Evolutionary conservation across 92 coral and sea anemone genomes (phyloP), one percentile per base, ranked within the genome.

Genomic region (Phenganax stokvisi): DNA sequence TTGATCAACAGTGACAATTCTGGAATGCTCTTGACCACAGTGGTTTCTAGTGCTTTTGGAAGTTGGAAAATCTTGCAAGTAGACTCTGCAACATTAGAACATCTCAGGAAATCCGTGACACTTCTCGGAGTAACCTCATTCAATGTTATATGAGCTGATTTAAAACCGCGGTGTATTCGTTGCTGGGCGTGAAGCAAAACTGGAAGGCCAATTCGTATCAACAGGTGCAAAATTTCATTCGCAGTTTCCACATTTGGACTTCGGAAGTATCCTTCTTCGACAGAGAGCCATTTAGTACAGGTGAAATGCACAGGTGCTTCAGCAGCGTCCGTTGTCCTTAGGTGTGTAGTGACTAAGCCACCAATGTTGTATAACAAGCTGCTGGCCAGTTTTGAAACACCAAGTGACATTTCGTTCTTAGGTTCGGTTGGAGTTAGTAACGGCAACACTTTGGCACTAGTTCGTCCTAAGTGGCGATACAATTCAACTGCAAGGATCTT

Each of bases 191-290:
- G 73, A 62, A 91, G 92, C 8, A 93, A 76, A 8, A 86, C 85
- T 6, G 98, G 98, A 66, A 93, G 86, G 0, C 92, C 93, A 55
- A 85, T 76, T 66, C 76, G 85, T 66, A 91, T 74, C 54, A 93
- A 76, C 57, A 91, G 80, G 8, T 73, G 67, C 61, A 87, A 85
- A 29, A 76, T 51, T 6, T 76, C 31, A 8, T 57, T 71, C 54
- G 51, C 3, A 29, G n/a, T 69, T 69, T 57, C 70, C 9, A 9
- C 12, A 6, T 44, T 0, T 6, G 51, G 15, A n/a, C 0, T 30
- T 1, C 2, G 20, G 81, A 76, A 76, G 81, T 47, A 76, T 12
- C 52, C 81, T 59, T 57, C 9, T 53, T 76, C 6, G 30, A 25
- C 81, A 3, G 81, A 59, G 54, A 76, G 56, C 81, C 81, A 76